Evolutionary conservation across 2,888 invertebrate genomes (phyloP), one percentile per base, ranked within the genome.

Genomic region (Acleris emargana): DNA sequence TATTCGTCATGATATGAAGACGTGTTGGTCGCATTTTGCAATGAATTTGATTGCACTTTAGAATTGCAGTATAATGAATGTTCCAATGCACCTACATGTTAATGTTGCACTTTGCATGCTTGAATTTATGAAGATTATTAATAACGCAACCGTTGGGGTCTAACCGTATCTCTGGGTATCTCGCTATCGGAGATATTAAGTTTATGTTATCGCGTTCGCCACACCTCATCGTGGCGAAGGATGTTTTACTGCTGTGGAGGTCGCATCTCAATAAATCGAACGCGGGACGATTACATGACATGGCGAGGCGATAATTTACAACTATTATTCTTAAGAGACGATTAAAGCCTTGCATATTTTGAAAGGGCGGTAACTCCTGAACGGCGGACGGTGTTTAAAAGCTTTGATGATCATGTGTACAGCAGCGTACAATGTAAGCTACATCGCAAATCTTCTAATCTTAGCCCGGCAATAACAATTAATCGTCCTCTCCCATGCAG

Each of bases 201-300:
- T 76, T 71, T 67, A 67, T 55, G 63, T 25, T 60, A 58, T 71
- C 71, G 75, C 68, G 75, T 78, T 80, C 76, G 75, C 72, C 73
- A 78, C 75, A 64, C 59, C 54, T 54, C 64, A 57, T 67, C 57
- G 59, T 67, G 68, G 67, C 74, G 75, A 78, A 80, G 77, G 79
- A 79, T 78, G 77, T 73, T 78, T 76, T 76, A 78, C 80, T 75
- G 78, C 75, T 77, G 82, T 77, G 70, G 80, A 79, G 81, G 80
- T 78, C 79, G 76, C 76, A 77, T 61, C 76, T 77, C 74, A 77
- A 79, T 74, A 77, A 75, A 76, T 78, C 79, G 82, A 86, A 82
- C 76, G 79, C 73, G 73, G 71, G 76, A 80, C 81, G 83, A 88
- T 86, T 84, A 84, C 84, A 81, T 75, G 83, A 83, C 78, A 80